Conservation (phyloP, 2,888 invertebrate species). For the Eupithecia pulchellata region DNA sequence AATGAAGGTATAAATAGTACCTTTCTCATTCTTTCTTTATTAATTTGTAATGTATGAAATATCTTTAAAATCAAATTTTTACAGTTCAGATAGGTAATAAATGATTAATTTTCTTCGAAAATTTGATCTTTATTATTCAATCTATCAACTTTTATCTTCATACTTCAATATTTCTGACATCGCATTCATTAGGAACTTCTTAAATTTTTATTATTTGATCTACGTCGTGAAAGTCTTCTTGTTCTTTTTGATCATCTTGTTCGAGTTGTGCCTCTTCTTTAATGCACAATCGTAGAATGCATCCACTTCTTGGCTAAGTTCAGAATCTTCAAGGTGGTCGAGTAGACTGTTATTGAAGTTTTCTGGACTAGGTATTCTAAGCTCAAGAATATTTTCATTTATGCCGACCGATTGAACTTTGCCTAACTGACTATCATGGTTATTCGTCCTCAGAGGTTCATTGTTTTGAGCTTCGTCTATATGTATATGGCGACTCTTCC, state of each 20-base stretch:
- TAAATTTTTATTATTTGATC: neutral
- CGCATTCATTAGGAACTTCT: neutral
- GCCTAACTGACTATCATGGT: neutral
- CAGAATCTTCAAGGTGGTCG: conserved; percentile 21
- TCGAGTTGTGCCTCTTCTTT: neutral
- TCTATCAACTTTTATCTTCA: neutral
- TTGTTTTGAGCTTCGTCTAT: neutral
- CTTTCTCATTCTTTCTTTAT: too few relatives aligned
- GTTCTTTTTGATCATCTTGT: neutral
- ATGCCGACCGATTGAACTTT: neutral
- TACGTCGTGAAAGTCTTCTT: neutral
- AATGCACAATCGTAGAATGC: neutral
- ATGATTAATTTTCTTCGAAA: neutral
- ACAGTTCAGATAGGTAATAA: neutral
- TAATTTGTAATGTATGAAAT: too few relatives aligned
- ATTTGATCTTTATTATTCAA: neutral
- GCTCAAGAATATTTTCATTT: conserved; percentile 16
- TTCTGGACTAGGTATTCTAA: conserved; percentile 32
- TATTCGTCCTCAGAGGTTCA: neutral
- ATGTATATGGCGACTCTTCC: neutral
- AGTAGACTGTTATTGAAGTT: conserved; percentile 15
- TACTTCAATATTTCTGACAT: neutral
- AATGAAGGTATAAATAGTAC: neutral
- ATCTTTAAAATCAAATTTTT: too few relatives aligned
- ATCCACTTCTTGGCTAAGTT: conserved; percentile 11